A percentile compares a stretch with the other conserved stretches of the same genome.
Conservation (phyloP, 2,888 invertebrate species). For the Papilio elwesi region DNA sequence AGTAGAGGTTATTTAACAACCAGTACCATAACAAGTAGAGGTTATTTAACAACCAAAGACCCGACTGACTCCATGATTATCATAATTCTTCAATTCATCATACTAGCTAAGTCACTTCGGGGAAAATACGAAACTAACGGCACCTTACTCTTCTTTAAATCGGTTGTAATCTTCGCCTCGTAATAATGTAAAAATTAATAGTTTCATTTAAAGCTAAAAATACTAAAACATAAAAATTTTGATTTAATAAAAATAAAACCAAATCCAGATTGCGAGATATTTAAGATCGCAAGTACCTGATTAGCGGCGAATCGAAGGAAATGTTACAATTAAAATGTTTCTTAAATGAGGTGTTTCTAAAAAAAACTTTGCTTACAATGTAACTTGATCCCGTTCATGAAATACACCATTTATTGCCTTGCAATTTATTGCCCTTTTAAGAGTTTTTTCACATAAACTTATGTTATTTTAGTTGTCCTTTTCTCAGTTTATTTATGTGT, state of each 20-base stretch:
- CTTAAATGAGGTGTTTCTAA: neutral
- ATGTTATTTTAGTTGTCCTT: neutral
- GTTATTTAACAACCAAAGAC: too few relatives aligned
- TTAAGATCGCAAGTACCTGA: neutral
- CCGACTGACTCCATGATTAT: too few relatives aligned
- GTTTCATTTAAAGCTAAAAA: neutral
- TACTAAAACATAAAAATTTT: neutral
- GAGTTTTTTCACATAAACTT: neutral
- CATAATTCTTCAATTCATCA: too few relatives aligned
- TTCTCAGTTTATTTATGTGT: neutral
- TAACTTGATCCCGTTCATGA: conserved; percentile 4
- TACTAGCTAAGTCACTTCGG: too few relatives aligned
- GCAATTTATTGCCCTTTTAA: neutral
- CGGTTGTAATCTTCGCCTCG: too few relatives aligned
- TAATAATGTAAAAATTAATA: too few relatives aligned
- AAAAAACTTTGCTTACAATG: conserved; percentile 6
- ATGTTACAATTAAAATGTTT: neutral
- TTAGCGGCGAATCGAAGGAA: neutral
- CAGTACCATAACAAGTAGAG: too few relatives aligned
- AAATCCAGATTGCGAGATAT: neutral
- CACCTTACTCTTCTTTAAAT: too few relatives aligned
- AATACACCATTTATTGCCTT: neutral
- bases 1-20: too few relatives aligned
- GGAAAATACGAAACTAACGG: too few relatives aligned
- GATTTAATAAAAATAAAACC: neutral